phyloP scores from a whole-genome alignment of 2,888 invertebrate genomes.

The Quadroppia sp. region DNA sequence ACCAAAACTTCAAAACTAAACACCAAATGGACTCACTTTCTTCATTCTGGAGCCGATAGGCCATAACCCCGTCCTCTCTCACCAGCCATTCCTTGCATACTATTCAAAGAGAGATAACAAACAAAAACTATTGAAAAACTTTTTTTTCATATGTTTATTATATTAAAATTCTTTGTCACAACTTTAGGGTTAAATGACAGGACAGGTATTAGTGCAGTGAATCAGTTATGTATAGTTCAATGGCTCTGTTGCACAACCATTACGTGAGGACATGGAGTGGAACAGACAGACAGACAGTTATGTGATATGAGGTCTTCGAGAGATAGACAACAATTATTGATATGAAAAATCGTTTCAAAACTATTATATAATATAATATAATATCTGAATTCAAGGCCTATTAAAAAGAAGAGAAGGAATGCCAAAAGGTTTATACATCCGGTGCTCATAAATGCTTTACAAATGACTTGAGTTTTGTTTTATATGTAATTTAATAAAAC shows the following conservation, averaged over 20 bases:
- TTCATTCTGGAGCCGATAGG: slow-evolving; percentile 72
- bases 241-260: background rate
- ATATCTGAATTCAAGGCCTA: background rate
- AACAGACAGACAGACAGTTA: background rate
- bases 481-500: too few species aligned
- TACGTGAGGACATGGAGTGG: too few species aligned
- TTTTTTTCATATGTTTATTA: too few species aligned
- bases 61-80: slow-evolving; percentile 75
- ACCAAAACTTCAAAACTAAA: too few species aligned
- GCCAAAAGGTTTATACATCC: background rate
- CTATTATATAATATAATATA: too few species aligned
- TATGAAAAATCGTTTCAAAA: background rate
- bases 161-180: too few species aligned
- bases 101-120: slow-evolving; percentile 47
- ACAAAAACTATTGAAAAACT: too few species aligned
- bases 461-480: too few species aligned
- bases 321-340: background rate
- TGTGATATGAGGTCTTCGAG: background rate
- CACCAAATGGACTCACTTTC: slow-evolving; percentile 70
- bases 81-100: slow-evolving; percentile 78
- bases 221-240: background rate
- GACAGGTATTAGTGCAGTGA: too few species aligned
- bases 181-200: too few species aligned
- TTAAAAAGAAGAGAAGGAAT: background rate
- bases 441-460: too few species aligned